Base-by-base conservation (phyloP, 2,113 vertebrate species). In the Centropristis striata region DNA sequence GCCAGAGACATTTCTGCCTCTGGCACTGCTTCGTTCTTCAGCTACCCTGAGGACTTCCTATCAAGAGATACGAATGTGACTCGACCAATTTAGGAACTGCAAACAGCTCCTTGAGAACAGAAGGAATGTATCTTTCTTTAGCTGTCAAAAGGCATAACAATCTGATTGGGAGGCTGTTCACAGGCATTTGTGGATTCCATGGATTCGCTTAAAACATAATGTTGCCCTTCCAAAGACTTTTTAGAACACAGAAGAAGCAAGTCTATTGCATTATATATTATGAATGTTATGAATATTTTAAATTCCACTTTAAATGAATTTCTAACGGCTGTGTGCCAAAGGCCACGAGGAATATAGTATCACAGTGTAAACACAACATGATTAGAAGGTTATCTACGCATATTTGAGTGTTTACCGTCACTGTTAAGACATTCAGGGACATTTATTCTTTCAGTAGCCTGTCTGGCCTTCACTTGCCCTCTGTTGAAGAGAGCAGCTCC, bases 401-500 rank as follows among this genome's bases (percentile, higher is more conserved):
- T 70, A 76, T 66, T 76, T 69, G 10, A 66, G 50, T 25, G 54
- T 83, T 68, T 73, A 25, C 28, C 6, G 3, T 77, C 51, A 63
- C 49, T 59, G 61, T 65, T 72, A 36, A 90, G 57, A 91, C 87
- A 71, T 76, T 58, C 66, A 77, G 63, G 39, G 12, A 84, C 69
- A 1, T 15, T 86, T 88, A 90, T 75, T 86, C 69, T 90, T 87
- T 64, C 78, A 73, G 50, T 3, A 78, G 58, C 13, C 77, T 7
- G 63, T 51, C 27, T 75, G 85, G 70, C 86, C 79, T 86, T 90
- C 57, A 78, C 6, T 5, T 78, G 87, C 20, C 90, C 88, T 90
- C 71, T 74, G 79, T 53, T 60, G 58, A 25, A 54, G 49, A 80
- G n/a, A 60, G 58, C 37, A 39, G 64, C 53, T 63, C 59, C 47